Evolutionary conservation across 2,888 invertebrate genomes (phyloP).

Genomic region (Willowsia nigromaculata): DNA sequence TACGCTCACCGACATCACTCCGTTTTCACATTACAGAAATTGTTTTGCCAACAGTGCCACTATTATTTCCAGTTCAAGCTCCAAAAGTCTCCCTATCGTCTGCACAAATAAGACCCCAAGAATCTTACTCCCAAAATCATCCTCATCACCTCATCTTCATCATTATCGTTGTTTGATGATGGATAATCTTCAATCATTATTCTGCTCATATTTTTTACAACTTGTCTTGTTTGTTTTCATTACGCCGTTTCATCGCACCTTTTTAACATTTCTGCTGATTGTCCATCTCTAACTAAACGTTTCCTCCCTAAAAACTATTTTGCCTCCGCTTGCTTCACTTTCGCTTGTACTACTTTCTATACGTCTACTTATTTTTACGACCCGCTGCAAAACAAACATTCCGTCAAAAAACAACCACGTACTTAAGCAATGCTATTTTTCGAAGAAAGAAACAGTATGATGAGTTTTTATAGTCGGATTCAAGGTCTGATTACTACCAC

Average conservation of each 20-base stretch:
- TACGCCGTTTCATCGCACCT: neutral
- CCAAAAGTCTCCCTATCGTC: neutral
- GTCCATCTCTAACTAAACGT: neutral
- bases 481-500: neutral
- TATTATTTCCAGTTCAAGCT: neutral
- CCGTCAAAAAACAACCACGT: neutral
- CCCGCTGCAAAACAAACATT: neutral
- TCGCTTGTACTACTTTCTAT: neutral
- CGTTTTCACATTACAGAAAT: neutral
- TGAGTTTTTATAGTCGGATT: constrained; percentile 5
- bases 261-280: neutral
- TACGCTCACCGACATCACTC: neutral
- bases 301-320: constrained; percentile 10
- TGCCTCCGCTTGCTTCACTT: neutral
- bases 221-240: neutral
- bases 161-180: constrained; percentile 8
- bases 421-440: neutral
- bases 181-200: constrained; percentile 10
- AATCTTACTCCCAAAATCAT: neutral
- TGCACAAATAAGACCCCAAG: neutral
- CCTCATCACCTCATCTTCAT: neutral
- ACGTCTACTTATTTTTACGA: constrained; percentile 3
- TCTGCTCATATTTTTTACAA: neutral
- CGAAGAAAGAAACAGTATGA: neutral
- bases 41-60: neutral